Base-by-base conservation (phyloP, 2,888 invertebrate species). In the Cerceris rybyensis region DNA sequence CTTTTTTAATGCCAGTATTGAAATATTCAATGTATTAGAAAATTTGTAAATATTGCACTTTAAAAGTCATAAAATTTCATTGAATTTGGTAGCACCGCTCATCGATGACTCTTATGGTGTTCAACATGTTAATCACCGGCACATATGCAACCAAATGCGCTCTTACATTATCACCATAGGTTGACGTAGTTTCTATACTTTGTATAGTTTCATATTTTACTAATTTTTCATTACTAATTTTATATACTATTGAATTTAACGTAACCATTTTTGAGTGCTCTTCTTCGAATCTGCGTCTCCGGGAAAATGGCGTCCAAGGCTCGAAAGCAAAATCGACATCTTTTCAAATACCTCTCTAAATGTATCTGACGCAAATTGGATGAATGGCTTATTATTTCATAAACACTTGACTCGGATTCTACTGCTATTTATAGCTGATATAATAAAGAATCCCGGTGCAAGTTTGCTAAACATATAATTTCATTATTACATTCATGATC, bases 191-290 rank as follows among this genome's bases (percentile, higher is more conserved):
- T 58, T 73, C 70, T 50, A 66, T 75, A 71, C 58, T 81, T 68
- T 81, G 28, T 72, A 63, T 75, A 65, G 64, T 83, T 66, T 78
- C 11, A 58, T 67, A 74, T 66, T 81, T 49, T 74, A 78, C 75
- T 83, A 77, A 71, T 79, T 80, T 76, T 70, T 81, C 79, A 78
- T 83, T 81, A 68, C 7, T 11, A 17, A 63, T 63, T 42, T 39
- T 61, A 43, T 42, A 43, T 70, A n/a, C 28, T 63, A 16, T 52
- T 55, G 43, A 17, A 49, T 39, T 43, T 52, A n/a, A 41, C 41
- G n/a, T 28, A 14, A n/a, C 41, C 39, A 8, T 57, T 57, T 6
- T 50, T 50, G 11, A 13, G 39, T 7, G 5, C 46, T 43, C 49
- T 66, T 64, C 52, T 52, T 17, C 58, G 66, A 69, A 72, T 69